Evolutionary conservation across 2,797 vertebrate species (phyloP).

Genomic region (Ambastaia sidthimunki): DNA sequence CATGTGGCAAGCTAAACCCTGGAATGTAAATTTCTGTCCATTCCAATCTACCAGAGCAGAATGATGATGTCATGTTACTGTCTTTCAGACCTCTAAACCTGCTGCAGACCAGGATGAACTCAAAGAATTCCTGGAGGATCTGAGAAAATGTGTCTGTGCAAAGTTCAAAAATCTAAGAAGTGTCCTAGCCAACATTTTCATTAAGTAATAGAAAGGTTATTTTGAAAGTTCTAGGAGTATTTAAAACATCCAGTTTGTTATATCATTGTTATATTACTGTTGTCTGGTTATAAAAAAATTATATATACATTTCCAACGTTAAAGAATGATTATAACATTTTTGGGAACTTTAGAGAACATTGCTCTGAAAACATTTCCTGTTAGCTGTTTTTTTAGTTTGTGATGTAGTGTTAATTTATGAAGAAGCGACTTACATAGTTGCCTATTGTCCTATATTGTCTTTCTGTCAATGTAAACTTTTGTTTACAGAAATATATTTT

Average conservation of each 20-base stretch:
- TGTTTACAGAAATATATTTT: neutral
- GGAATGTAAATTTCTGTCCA: neutral
- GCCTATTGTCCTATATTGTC: no score
- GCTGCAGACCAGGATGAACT: fast-evolving
- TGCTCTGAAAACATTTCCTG: no score
- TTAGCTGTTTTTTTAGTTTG: neutral
- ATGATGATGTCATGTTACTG: neutral
- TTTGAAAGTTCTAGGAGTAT: neutral
- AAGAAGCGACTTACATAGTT: neutral
- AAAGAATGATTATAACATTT: no score
- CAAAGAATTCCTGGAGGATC: fast-evolving
- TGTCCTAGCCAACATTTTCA: neutral
- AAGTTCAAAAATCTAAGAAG: neutral
- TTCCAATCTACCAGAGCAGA: neutral
- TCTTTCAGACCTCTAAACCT: constrained; percentile 30
- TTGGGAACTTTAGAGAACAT: no score
- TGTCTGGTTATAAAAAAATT: no score
- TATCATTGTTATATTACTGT: no score
- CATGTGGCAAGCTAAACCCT: constrained; percentile 29
- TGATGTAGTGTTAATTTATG: constrained; percentile 49
- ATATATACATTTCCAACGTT: no score
- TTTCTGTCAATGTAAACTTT: no score
- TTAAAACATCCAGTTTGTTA: no score
- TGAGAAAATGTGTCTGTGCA: fast-evolving
- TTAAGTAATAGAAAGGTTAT: constrained; percentile 26